These are phyloP conservation scores for Sabellastarte sp. DNA, from an alignment of 2,888 invertebrate genomes.

Conservation along the genomic window DNA sequence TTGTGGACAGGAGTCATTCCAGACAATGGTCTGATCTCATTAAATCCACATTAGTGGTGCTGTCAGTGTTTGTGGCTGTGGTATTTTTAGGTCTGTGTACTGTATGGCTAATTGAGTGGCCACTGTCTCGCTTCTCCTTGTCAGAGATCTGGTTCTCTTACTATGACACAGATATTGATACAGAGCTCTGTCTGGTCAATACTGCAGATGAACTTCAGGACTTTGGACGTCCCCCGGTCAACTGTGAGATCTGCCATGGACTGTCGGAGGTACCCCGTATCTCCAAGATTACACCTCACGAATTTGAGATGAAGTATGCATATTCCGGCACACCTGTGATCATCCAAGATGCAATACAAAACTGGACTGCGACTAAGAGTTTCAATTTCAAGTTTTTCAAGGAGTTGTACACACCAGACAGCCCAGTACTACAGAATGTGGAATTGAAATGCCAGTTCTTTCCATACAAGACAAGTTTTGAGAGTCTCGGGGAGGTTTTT, in stretches of 20 bases:
- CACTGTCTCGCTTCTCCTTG: background rate
- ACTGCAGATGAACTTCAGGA: slow-evolving; percentile 33
- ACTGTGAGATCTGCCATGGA: slow-evolving; percentile 75
- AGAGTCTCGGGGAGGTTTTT: slow-evolving; percentile 76
- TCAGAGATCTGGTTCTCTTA: slow-evolving; percentile 7
- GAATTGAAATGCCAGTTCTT: slow-evolving; percentile 81
- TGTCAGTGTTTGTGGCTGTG: background rate
- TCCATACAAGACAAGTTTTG: slow-evolving; percentile 84
- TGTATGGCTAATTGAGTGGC: slow-evolving; percentile 5
- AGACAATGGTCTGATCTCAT: too few relatives aligned
- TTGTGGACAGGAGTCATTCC: too few relatives aligned
- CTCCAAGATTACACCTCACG: slow-evolving; percentile 67
- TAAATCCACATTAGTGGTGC: background rate
- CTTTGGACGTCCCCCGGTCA: slow-evolving; percentile 75
- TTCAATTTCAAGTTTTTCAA: slow-evolving; percentile 85
- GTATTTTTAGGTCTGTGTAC: too few relatives aligned
- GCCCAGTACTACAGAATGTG: slow-evolving; percentile 41
- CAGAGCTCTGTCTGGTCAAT: slow-evolving; percentile 40
- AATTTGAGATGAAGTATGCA: slow-evolving; percentile 75
- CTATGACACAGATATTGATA: slow-evolving; percentile 13
- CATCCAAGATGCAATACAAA: slow-evolving; percentile 75
- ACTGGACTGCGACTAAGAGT: slow-evolving; percentile 77
- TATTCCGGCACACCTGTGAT: slow-evolving; percentile 80
- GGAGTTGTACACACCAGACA: slow-evolving; percentile 65
- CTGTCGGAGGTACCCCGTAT: slow-evolving; percentile 70